Evolutionary conservation across 2,888 invertebrate genomes (phyloP).

Genomic region (Harpagoxenus sublaevis): DNA sequence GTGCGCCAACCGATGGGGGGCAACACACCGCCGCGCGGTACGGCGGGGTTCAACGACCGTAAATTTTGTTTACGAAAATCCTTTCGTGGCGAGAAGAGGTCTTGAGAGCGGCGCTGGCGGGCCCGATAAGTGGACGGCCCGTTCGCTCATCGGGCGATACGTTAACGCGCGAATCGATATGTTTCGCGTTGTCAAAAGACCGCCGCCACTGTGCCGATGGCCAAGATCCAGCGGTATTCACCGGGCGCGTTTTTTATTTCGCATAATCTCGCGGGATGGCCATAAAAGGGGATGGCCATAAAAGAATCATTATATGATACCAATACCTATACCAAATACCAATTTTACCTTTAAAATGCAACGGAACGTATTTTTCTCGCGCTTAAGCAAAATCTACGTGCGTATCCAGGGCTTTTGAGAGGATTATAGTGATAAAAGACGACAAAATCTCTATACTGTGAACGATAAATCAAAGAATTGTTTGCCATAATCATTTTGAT

Average conservation of each 20-base stretch:
- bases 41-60: conserved; percentile 75
- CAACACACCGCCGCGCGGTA: conserved; percentile 33
- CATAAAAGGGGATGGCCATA: background rate
- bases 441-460: background rate
- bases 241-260: background rate
- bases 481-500: background rate
- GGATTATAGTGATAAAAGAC: background rate
- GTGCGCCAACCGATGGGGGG: conserved; percentile 48
- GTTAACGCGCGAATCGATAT: conserved; percentile 56
- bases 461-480: background rate
- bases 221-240: too few species aligned
- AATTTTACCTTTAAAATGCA: background rate
- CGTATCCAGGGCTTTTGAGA: background rate
- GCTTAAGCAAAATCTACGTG: background rate
- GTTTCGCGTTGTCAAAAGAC: conserved; percentile 12
- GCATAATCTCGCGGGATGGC: background rate
- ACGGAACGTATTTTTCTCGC: background rate
- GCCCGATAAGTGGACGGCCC: conserved; percentile 8
- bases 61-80: conserved; percentile 79
- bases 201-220: background rate
- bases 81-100: conserved; percentile 40
- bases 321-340: too few species aligned
- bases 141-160: conserved; percentile 38
- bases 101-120: conserved; percentile 43
- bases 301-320: background rate